Evolutionary conservation across 2,888 invertebrate genomes (phyloP), one percentile per base, ranked within the genome.

Genomic region (Polia nebulosa): DNA sequence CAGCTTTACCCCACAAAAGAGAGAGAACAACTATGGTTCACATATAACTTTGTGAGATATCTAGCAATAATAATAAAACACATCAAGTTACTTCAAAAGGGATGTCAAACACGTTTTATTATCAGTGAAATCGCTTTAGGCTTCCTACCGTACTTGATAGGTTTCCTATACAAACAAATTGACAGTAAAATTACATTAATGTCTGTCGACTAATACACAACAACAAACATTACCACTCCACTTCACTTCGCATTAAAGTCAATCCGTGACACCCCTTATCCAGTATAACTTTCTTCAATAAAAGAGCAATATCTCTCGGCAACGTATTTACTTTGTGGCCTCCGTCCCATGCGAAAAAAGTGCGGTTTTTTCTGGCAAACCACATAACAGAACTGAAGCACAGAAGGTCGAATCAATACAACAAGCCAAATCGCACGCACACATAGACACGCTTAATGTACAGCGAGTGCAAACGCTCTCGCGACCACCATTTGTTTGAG

Each of bases 211-310:
- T 25, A 25, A n/a, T 34, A 34, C n/a, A 58, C 0, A 4, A 20
- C 20, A 3, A 22, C 8, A n/a, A 36, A 39, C 1, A n/a, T 32
- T 36, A 22, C 22, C 17, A n/a, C 32, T 13, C 13, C 29, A 36
- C 32, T 20, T 7, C 13, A 45, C 5, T 45, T 22, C 1, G 25
- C 45, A 15, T 45, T 7, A 45, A 34, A 47, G 32, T 25, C 78
- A 66, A 15, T 49, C 27, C 6, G 44, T 36, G 17, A n/a, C 34
- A 45, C 22, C 45, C 73, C 32, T 51, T 44, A 44, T 17, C 51
- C 34, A 39, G 51, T 45, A 59, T 20, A 72, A 81, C 20, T 65
- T 63, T 63, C 51, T 22, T 62, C 70, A 59, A 78, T 80, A 81
- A 74, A 70, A 57, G 27, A 65, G 27, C 53, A 81, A 78, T 81